Base-by-base conservation (phyloP, 2,888 invertebrate species). In the Netelia melanura region DNA sequence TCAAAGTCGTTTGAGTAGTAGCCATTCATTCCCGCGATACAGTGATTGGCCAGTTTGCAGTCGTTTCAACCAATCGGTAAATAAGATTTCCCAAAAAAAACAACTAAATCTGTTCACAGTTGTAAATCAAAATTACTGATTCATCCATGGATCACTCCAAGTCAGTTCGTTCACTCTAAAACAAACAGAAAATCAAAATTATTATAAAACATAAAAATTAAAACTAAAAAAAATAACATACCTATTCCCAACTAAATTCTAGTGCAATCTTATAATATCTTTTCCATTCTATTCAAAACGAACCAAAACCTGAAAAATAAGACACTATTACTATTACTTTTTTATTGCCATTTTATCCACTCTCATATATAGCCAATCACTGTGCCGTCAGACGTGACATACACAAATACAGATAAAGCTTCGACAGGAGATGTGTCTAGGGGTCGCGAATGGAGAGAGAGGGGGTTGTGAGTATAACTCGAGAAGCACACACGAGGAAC, bases 401-500 rank as follows among this genome's bases (percentile, higher is more conserved):
- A 11, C 23, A 30, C 25, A 3, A 11, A 62, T 23, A 9, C 10
- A 62, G 11, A 9, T 9, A 64, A 61, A 21, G 25, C 61, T 30
- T 11, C 25, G n/a, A 64, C 11, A 64, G 38, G 38, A 43, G 43
- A n/a, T 17, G n/a, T 11, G 17, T 38, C 1, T 17, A 11, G 30
- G 43, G 17, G 71, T 44, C 9, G 74, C 21, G 72, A 48, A 25
- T 1, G 61, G 62, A 9, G 9, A 9, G 9, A 21, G 1, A 38
- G 23, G 38, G 65, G 23, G 23, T 14, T 48, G 30, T 17, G 65
- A 56, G 21, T n/a, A 64, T 8, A 43, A 25, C 64, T 52, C 54
- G 67, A 67, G 58, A 58, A 23, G 64, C 65, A 25, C 21, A 58
- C 68, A 78, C 78, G 68, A 48, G 68, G 68, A 52, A n/a, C 67